A percentile compares a stretch with the other conserved stretches of the same genome.
Evolutionary conservation across 1,140 invertebrate genomes (phyloP).

Genomic region (Brachionus angularis): DNA sequence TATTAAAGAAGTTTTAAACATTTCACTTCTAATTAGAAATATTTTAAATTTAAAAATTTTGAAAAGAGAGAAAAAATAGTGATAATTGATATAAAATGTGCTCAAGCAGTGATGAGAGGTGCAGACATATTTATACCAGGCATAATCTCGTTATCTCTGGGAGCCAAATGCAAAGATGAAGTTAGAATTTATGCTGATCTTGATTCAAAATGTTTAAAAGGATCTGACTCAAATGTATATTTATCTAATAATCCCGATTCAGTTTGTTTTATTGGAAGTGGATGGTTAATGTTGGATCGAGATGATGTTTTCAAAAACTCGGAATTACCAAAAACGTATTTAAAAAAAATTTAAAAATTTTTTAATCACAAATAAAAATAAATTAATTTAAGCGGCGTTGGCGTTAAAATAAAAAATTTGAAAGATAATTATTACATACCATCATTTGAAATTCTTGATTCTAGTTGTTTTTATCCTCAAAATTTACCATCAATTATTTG

Average conservation of each 20-base stretch:
- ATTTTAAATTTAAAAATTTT: background rate
- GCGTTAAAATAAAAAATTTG: background rate
- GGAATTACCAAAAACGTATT: background rate
- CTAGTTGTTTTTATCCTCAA: conserved; percentile 14
- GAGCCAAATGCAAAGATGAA: background rate
- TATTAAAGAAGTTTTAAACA: no score
- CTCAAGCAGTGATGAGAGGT: conserved; percentile 23
- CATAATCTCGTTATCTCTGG: conserved; percentile 11
- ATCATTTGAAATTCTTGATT: conserved; percentile 1
- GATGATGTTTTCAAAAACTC: background rate
- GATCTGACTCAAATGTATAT: background rate
- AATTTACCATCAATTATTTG: conserved; percentile 40
- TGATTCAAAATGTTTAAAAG: conserved; percentile 14
- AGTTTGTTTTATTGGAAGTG: conserved; percentile 9
- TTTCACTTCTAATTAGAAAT: no score
- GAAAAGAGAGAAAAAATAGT: conserved; percentile 1
- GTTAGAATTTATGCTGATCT: conserved; percentile 33
- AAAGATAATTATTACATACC: background rate
- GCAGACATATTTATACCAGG: conserved; percentile 35
- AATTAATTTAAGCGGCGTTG: conserved; percentile 1
- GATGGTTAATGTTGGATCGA: conserved; percentile 6
- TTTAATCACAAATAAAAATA: background rate
- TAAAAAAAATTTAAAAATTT: background rate
- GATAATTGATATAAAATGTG: conserved; percentile 41
- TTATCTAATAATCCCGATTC: background rate